Evolutionary conservation across 2,113 vertebrate genomes (phyloP).

Genomic region (Capricornis sumatraensis): DNA sequence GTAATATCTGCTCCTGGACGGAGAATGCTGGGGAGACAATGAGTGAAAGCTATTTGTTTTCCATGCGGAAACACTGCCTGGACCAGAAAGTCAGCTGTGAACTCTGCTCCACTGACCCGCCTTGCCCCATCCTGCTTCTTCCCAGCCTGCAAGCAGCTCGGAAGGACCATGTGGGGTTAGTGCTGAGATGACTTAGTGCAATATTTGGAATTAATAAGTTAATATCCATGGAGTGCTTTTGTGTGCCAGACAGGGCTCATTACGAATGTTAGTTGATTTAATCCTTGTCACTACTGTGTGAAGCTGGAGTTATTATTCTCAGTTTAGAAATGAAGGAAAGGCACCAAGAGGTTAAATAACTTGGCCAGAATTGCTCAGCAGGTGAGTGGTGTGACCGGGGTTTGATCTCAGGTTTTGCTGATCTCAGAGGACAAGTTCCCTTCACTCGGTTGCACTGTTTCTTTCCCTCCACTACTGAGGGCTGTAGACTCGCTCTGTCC

Average conservation of each 20-base stretch:
- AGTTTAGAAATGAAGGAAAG: background rate
- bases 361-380: background rate
- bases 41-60: background rate
- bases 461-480: background rate
- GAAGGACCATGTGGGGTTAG: background rate
- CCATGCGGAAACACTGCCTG: background rate
- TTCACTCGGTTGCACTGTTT: background rate
- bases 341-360: background rate
- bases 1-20: background rate
- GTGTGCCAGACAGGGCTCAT: background rate
- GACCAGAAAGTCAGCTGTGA: background rate
- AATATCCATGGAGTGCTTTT: background rate
- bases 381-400: background rate
- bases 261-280: background rate
- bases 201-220: slow-evolving; percentile 15
- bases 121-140: background rate
- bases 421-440: background rate
- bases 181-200: background rate
- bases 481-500: background rate
- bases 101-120: background rate
- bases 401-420: background rate
- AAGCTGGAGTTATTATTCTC: background rate
- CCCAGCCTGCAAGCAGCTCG: background rate
- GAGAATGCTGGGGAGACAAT: background rate
- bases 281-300: background rate